A percentile compares a stretch with the other conserved stretches of the same genome.
Evolutionary conservation across 2,797 vertebrate genomes (phyloP).

Genomic region (Channa striata): DNA sequence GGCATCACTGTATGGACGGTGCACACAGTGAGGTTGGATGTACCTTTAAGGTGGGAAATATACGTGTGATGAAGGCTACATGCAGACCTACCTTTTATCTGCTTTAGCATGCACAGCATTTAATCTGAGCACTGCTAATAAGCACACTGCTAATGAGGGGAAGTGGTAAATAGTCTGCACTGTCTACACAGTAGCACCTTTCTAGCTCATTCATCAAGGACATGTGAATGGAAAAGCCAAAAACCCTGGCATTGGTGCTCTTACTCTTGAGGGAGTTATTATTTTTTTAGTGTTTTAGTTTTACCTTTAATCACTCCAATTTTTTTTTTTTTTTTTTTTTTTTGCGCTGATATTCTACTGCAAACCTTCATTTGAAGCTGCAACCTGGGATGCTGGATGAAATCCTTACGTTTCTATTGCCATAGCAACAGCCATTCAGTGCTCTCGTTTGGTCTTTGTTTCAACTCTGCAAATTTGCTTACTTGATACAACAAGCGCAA

Average conservation of each 20-base stretch:
- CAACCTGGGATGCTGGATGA: conserved; percentile 1
- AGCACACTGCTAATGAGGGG: background rate
- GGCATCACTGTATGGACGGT: background rate
- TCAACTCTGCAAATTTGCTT: too few relatives aligned
- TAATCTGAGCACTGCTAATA: background rate
- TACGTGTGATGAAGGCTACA: background rate
- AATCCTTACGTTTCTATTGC: conserved; percentile 43
- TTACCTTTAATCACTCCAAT: background rate
- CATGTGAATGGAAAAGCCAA: too few relatives aligned
- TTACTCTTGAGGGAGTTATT: background rate
- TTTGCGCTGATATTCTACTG: conserved; percentile 10
- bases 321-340: background rate
- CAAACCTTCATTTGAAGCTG: conserved; percentile 12
- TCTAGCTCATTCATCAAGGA: too few relatives aligned
- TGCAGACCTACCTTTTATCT: background rate
- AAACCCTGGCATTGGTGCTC: too few relatives aligned
- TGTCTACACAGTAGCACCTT: too few relatives aligned
- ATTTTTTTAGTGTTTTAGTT: background rate
- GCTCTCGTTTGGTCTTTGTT: conserved; percentile 21
- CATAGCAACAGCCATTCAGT: conserved; percentile 23
- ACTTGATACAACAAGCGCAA: too few relatives aligned
- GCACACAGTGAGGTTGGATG: too few relatives aligned
- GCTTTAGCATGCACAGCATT: background rate
- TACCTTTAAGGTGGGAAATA: background rate
- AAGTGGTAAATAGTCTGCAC: too few relatives aligned